Conservation (phyloP, 2,797 vertebrate species). For the Pangasius djambal region DNA sequence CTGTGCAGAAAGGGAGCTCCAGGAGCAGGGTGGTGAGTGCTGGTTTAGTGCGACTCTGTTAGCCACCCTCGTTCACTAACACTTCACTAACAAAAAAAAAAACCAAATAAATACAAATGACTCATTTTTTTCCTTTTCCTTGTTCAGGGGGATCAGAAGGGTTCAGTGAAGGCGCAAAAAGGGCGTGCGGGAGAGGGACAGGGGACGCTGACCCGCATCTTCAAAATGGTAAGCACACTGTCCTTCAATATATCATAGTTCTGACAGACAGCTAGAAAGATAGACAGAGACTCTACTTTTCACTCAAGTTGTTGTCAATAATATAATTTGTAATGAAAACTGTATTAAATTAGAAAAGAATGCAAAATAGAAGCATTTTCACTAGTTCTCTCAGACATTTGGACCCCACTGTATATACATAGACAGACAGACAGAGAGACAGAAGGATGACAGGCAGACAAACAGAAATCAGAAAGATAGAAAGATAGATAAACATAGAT, state of each 20-base stretch:
- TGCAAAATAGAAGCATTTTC: too few species aligned
- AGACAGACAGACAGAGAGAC: neutral
- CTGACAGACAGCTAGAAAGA: neutral
- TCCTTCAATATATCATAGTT: neutral
- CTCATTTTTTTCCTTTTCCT: neutral
- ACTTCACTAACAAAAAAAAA: too few species aligned
- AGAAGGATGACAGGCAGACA: neutral
- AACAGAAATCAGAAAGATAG: neutral
- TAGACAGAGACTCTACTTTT: neutral
- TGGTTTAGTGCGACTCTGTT: too few species aligned
- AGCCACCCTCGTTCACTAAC: neutral
- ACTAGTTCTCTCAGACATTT: too few species aligned
- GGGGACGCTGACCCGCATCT: constrained; percentile 94
- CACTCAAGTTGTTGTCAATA: too few species aligned
- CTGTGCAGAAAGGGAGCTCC: neutral
- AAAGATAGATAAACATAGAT: neutral
- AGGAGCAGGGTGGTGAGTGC: neutral
- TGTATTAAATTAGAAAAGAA: too few species aligned
- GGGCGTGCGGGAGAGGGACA: constrained; percentile 87
- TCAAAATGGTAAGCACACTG: constrained; percentile 90
- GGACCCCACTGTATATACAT: too few species aligned
- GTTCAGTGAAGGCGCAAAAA: constrained; percentile 86
- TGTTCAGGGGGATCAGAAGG: constrained; percentile 88
- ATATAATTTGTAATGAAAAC: too few species aligned
- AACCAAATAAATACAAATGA: neutral